Conservation (phyloP, 2,888 invertebrate genomes). For the Reticulitermes lucifugus region DNA sequence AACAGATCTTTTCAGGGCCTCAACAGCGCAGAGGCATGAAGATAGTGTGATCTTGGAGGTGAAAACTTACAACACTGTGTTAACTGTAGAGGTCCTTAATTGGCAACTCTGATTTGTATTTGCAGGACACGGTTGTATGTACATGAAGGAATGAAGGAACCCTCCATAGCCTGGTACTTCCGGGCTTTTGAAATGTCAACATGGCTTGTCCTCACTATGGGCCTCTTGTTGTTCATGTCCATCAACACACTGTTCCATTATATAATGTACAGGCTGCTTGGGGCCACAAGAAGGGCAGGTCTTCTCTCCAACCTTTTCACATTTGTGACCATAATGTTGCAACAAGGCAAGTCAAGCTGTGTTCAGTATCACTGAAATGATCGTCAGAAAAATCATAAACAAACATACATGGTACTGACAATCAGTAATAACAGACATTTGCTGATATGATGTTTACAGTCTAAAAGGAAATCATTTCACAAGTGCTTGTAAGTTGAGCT, state of each 20-base stretch:
- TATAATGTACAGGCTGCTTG: background rate
- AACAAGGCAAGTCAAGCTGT: conserved; percentile 22
- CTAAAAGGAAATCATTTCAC: too few species aligned
- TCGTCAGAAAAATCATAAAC: background rate
- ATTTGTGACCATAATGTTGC: conserved; percentile 11
- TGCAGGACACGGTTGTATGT: conserved; percentile 14
- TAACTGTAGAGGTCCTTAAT: too few species aligned
- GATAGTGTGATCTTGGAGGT: too few species aligned
- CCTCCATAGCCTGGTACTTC: conserved; percentile 10
- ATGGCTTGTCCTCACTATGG: conserved; percentile 5
- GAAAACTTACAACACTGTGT: too few species aligned
- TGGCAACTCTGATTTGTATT: background rate
- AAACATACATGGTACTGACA: background rate
- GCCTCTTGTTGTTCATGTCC: background rate
- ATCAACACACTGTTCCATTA: background rate
- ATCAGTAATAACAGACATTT: background rate
- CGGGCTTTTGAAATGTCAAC: conserved; percentile 14
- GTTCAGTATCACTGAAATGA: background rate
- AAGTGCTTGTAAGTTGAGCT: too few species aligned
- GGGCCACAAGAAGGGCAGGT: background rate
- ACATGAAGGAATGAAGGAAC: conserved; percentile 26
- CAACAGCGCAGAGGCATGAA: too few species aligned
- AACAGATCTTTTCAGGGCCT: too few species aligned
- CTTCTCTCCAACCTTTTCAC: conserved; percentile 18
- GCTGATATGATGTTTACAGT: too few species aligned